phyloP scores from a whole-genome alignment of 2,797 vertebrate genomes.

The Falco biarmicus region DNA sequence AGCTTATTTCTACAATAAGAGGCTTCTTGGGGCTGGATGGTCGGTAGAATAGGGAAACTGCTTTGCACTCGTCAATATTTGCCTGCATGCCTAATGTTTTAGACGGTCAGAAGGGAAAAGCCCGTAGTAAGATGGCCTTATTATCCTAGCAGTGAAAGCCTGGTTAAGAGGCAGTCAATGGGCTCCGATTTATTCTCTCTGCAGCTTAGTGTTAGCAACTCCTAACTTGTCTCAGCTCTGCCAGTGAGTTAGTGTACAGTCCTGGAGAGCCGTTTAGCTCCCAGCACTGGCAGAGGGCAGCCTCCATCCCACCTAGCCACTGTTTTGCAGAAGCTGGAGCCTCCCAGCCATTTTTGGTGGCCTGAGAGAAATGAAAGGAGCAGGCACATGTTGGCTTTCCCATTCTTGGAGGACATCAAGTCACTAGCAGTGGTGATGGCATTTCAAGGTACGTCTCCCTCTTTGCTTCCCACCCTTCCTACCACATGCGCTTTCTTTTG shows the following conservation, averaged over 20 bases:
- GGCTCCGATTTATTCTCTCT: background rate
- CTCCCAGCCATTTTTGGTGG: background rate
- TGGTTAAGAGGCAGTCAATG: background rate
- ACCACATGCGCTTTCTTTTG: background rate
- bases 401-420: background rate
- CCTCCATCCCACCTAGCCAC: background rate
- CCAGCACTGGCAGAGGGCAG: background rate
- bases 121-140: background rate
- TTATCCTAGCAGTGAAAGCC: background rate
- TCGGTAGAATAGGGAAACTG: background rate
- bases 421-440: background rate
- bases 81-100: background rate
- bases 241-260: background rate
- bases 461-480: background rate
- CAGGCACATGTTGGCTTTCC: accelerated
- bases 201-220: background rate
- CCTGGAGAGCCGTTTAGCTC: background rate
- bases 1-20: background rate
- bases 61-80: background rate
- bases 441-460: background rate
- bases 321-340: background rate
- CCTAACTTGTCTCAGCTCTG: background rate
- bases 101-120: background rate
- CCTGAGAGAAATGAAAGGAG: background rate
- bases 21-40: background rate